Evolutionary conservation across 2,797 vertebrate genomes (phyloP).

Genomic region (Glossophaga mutica): DNA sequence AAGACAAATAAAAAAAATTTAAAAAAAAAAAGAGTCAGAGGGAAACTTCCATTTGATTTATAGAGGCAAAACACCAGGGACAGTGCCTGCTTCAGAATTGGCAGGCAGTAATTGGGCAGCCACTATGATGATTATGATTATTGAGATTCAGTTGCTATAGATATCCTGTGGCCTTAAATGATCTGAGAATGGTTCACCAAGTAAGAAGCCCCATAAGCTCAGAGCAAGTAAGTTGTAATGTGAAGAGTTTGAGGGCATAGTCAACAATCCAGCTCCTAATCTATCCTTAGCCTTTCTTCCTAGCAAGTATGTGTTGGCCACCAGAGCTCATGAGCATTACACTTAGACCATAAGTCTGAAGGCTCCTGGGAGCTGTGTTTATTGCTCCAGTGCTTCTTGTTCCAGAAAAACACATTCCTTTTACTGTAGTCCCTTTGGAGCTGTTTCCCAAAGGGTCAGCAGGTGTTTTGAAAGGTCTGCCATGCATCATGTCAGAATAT

Average conservation of each 20-base stretch:
- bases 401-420: neutral
- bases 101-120: slow-evolving; percentile 57
- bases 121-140: slow-evolving; percentile 57
- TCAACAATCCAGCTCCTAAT: neutral
- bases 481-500: neutral
- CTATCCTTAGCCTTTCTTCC: neutral
- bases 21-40: slow-evolving; percentile 19
- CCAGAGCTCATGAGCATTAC: neutral
- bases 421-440: neutral
- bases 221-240: neutral
- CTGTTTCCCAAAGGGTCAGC: neutral
- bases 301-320: neutral
- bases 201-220: neutral
- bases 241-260: neutral
- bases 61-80: slow-evolving; percentile 50
- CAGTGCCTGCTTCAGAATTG: slow-evolving; percentile 57
- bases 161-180: slow-evolving; percentile 52
- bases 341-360: neutral
- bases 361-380: neutral
- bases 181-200: slow-evolving; percentile 10
- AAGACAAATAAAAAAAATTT: too few relatives aligned
- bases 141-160: slow-evolving; percentile 52
- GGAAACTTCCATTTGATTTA: slow-evolving; percentile 64
- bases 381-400: slow-evolving; percentile 9
- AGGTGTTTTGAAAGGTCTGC: neutral